Percentiles rank a stretch among this genome's conserved stretches.
Conservation (phyloP, 2,797 vertebrate genomes). For the Peromyscus attwateri region DNA sequence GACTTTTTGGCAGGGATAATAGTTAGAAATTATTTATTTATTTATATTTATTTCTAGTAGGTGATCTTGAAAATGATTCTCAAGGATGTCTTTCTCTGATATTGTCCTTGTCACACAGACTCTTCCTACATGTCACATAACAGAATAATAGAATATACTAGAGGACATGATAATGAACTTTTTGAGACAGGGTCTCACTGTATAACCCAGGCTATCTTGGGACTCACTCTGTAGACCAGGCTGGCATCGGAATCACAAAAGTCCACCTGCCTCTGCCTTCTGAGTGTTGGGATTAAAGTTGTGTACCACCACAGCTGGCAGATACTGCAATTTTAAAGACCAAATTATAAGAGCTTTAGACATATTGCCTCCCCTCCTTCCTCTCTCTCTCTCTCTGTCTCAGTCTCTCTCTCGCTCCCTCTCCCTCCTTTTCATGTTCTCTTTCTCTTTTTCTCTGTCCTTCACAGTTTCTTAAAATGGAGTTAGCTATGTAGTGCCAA, state of each 20-base stretch:
- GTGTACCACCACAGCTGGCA: neutral
- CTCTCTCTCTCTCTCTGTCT: neutral
- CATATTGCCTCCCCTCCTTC: too few relatives aligned
- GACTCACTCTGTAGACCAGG: neutral
- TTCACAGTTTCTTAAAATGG: neutral
- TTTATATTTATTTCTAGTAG: neutral
- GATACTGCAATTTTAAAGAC: neutral
- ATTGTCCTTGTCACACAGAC: neutral
- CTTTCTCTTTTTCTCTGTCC: neutral
- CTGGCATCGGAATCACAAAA: neutral
- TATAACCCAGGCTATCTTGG: neutral
- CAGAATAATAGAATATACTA: neutral
- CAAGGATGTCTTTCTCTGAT: neutral
- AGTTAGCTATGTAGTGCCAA: neutral
- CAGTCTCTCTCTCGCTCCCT: neutral
- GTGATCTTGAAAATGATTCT: neutral
- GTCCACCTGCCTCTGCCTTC: neutral
- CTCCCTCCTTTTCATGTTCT: accelerated
- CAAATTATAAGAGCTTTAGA: neutral
- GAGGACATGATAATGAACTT: neutral
- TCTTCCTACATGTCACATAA: neutral
- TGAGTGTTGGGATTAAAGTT: neutral
- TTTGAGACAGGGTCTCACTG: neutral
- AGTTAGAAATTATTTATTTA: neutral
- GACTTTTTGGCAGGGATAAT: neutral